phyloP scores from a whole-genome alignment of 2,888 invertebrate genomes.

The Nebria salina region DNA sequence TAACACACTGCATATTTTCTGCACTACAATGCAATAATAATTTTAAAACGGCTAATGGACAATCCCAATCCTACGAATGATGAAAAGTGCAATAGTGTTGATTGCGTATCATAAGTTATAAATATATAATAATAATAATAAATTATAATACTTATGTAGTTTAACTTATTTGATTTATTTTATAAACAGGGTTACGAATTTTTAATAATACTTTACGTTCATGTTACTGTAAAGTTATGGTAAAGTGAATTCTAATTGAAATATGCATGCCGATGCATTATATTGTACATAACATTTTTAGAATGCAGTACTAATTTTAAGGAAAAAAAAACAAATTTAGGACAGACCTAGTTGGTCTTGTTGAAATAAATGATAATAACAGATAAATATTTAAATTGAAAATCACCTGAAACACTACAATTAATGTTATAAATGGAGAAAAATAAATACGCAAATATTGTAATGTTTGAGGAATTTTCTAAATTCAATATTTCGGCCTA shows the following conservation, averaged over 20 bases:
- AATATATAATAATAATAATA: conserved; percentile 65
- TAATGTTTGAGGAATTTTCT: background rate
- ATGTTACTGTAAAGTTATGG: conserved; percentile 51
- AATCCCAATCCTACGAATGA: background rate
- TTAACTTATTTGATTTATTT: conserved; percentile 45
- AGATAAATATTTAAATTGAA: conserved; percentile 28
- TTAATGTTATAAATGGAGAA: too few species aligned
- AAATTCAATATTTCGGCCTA: conserved; percentile 30
- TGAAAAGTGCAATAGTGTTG: conserved; percentile 4
- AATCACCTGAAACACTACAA: too few species aligned
- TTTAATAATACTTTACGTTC: conserved; percentile 47
- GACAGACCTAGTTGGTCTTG: conserved; percentile 26
- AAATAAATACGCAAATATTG: background rate
- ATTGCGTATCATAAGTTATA: background rate
- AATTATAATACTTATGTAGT: conserved; percentile 55
- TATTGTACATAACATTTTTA: conserved; percentile 48
- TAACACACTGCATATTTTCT: background rate
- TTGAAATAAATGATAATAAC: conserved; percentile 36
- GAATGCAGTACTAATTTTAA: conserved; percentile 48
- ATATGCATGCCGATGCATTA: conserved; percentile 36
- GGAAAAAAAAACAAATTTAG: conserved; percentile 31
- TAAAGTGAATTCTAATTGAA: conserved; percentile 53
- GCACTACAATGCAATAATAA: background rate
- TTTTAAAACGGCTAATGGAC: background rate
- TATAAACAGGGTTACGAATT: conserved; percentile 47